Evolutionary conservation across 2,888 invertebrate species (phyloP), one percentile per base, ranked within the genome.

Genomic region (Ernsta delagoae): DNA sequence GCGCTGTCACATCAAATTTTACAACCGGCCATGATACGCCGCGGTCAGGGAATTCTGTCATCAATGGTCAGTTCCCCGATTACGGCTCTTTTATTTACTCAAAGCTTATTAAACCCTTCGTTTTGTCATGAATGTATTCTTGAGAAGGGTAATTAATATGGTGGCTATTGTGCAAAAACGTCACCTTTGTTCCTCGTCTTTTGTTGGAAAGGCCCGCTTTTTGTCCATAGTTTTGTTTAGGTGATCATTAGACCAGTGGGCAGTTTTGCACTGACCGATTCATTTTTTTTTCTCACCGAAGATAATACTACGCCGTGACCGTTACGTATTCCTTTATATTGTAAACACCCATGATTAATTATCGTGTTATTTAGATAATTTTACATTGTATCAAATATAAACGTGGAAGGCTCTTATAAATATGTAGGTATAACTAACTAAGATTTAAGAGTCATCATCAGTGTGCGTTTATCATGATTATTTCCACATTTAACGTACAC

Each of bases 131-230:
- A 57, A 41, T 75, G 74, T 78, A 78, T 83, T 84, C 84, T 85
- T 81, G 80, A 86, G 83, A 80, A 86, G 88, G 90, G 92, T 92
- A 92, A 93, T 93, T 92, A 93, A 92, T 93, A 91, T 84, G 83
- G 84, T 78, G 75, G 82, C 84, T 78, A 89, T 93, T 92, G 90
- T 92, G 90, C 89, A 77, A 88, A 89, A 87, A 84, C 82, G 79
- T 73, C 77, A 75, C 76, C 82, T 85, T 91, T 92, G 92, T 93
- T 85, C 90, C 77, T 76, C 76, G 78, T 78, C 77, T 78, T 78
- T 80, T 78, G 81, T 68, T 59, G 62, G 41, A 62, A 62, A 59
- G 78, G 81, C 73, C 75, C 77, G 81, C 36, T 81, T 84, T 87
- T 80, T 88, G 87, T 87, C 75, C 77, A 70, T 65, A 71, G 77